Evolutionary conservation across 2,113 vertebrate genomes (phyloP).

Genomic region (Megaceryle torquata): DNA sequence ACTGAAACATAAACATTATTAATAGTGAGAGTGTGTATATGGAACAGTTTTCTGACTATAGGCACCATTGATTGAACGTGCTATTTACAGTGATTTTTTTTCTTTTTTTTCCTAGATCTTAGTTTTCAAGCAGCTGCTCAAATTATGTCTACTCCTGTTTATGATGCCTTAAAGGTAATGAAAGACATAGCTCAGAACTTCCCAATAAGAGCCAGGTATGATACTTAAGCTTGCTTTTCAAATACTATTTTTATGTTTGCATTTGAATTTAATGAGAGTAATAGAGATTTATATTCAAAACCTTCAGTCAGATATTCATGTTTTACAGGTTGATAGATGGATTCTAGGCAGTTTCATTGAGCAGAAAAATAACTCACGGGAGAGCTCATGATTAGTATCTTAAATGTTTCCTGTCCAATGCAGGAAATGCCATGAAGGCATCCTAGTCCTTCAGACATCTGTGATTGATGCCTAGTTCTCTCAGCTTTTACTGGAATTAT

Average conservation of each 20-base stretch:
- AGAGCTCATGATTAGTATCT: neutral
- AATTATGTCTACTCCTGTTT: conserved; percentile 85
- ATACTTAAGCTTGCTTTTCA: neutral
- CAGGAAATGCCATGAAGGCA: neutral
- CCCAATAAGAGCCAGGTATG: conserved; percentile 92
- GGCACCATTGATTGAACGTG: neutral
- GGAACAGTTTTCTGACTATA: neutral
- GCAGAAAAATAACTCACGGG: neutral
- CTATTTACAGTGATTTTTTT: neutral
- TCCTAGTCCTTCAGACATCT: neutral
- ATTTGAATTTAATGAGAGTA: neutral
- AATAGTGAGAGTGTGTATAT: neutral
- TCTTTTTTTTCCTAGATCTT: conserved; percentile 77
- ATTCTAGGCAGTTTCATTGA: neutral
- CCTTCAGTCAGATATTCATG: neutral
- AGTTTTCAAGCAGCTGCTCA: conserved; percentile 93
- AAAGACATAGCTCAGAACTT: conserved; percentile 95
- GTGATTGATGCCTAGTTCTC: neutral
- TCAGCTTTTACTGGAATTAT: neutral
- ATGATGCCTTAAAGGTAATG: conserved; percentile 90
- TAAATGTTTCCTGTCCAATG: neutral
- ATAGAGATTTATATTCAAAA: neutral
- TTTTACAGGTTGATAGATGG: neutral
- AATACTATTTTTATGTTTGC: neutral
- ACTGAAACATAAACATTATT: neutral